A percentile compares a stretch with the other conserved stretches of the same genome.
These are phyloP conservation scores for Triplophysa bombifrons DNA, from an alignment of 2,797 vertebrate species.

Conservation along the genomic window DNA sequence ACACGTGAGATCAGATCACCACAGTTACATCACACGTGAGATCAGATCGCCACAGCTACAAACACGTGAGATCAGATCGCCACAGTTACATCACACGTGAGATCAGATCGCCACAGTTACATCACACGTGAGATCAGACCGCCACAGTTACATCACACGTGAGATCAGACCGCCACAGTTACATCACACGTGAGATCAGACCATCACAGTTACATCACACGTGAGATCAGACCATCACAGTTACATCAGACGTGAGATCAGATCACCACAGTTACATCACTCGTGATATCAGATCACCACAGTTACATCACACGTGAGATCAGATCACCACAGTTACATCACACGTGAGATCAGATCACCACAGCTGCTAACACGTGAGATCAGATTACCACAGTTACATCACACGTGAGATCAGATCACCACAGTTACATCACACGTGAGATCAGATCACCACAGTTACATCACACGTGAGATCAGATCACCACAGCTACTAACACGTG, in stretches of 20 bases:
- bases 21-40: no score
- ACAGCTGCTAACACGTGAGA: not conserved
- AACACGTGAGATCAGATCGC: slow-evolving; percentile 80
- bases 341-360: not conserved
- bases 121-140: not conserved
- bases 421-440: not conserved
- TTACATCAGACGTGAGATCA: slow-evolving; percentile 66
- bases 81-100: slow-evolving; percentile 42
- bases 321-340: slow-evolving; percentile 90
- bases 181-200: not conserved
- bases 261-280: not conserved
- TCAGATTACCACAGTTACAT: not conserved
- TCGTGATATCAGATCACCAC: not conserved
- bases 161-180: slow-evolving; percentile 75
- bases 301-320: slow-evolving; percentile 64
- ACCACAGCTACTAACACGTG: slow-evolving; percentile 80
- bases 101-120: not conserved
- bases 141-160: not conserved
- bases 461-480: slow-evolving; percentile 78
- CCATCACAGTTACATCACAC: not conserved
- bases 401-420: not conserved
- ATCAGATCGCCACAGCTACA: no score
- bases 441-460: not conserved
- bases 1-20: not conserved
- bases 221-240: slow-evolving; percentile 88